Base-by-base conservation (phyloP, 2,113 vertebrate species). In the Malurus elegans region DNA sequence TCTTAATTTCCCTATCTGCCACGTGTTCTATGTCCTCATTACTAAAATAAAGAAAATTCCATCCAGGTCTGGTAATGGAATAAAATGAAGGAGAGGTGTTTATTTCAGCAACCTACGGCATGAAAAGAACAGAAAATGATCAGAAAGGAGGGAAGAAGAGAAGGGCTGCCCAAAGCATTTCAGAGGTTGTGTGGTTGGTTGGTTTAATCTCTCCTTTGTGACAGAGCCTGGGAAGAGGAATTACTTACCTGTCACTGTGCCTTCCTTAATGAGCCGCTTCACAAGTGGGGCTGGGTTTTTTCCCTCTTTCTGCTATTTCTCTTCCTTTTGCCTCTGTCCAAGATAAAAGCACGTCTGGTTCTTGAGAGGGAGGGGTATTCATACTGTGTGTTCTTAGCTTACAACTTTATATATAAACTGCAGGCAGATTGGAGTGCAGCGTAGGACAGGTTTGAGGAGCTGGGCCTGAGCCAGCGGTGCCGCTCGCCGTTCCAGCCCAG, bases 401-500 rank as follows among this genome's bases (percentile, higher is more conserved):
- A 90, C 76, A 80, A 75, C 86, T 95, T 92, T 54, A 76, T 75
- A 62, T 85, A 11, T 45, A 70, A 83, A 61, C 93, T 91, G 91
- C 95, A 86, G 95, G 91, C 79, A 97, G 94, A 73, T 29, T 92
- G 97, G 82, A 97, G 93, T 96, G 96, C 97, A 96, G 96, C 93
- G 95, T 31, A 58, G 95, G 96, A 95, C 95, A 97, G 96, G 95
- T 96, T 97, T 94, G 97, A 96, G 95, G 90, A n/a, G 57, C 76
- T 98, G 98, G 97, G 81, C 69, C 7, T 0, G 36, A 51, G 98
- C 98, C 98, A 98, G 97, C n/a, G 65, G 86, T 90, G 97, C 95
- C n/a, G 94, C 97, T 86, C 51, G 97, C 98, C 85, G 95, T 97
- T 97, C 96, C 98, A 98, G 97, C 97, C 93, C 86, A 97, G 95